phyloP scores from a whole-genome alignment of 2,888 invertebrate genomes.

The Colletes collaris region DNA sequence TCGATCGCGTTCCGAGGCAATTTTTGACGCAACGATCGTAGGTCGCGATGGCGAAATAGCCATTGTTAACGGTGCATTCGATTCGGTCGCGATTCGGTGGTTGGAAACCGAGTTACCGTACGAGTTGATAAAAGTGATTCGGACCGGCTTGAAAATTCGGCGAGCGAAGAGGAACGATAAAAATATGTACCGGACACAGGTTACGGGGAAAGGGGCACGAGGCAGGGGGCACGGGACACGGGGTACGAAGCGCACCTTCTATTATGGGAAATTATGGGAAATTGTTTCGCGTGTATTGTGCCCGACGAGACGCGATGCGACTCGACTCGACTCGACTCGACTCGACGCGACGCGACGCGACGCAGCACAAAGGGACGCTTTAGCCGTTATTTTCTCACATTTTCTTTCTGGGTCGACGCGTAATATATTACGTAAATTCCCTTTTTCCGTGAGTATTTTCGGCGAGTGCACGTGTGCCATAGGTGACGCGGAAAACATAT shows the following conservation, averaged over 20 bases:
- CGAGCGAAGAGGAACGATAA: no score
- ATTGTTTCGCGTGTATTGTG: constrained; percentile 47
- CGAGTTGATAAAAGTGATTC: no score
- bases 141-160: no score
- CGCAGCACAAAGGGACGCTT: constrained; percentile 44
- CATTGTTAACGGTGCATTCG: no score
- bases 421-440: constrained; percentile 58
- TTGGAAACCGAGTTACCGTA: no score
- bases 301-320: background rate
- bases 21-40: no score
- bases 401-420: constrained; percentile 37
- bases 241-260: constrained; percentile 7
- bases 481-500: constrained; percentile 58
- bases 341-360: constrained; percentile 4
- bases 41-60: no score
- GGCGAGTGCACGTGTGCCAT: background rate
- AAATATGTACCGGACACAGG: no score
- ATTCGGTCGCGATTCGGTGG: no score
- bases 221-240: background rate
- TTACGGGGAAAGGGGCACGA: no score
- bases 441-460: constrained; percentile 51
- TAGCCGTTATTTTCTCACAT: constrained; percentile 56
- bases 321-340: no score
- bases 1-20: no score
- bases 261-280: constrained; percentile 60